These are phyloP conservation scores for Halisarca cf. caerulea DNA, from an alignment of 37 sponge, comb jelly and placozoan genomes.

Conservation along the genomic window DNA sequence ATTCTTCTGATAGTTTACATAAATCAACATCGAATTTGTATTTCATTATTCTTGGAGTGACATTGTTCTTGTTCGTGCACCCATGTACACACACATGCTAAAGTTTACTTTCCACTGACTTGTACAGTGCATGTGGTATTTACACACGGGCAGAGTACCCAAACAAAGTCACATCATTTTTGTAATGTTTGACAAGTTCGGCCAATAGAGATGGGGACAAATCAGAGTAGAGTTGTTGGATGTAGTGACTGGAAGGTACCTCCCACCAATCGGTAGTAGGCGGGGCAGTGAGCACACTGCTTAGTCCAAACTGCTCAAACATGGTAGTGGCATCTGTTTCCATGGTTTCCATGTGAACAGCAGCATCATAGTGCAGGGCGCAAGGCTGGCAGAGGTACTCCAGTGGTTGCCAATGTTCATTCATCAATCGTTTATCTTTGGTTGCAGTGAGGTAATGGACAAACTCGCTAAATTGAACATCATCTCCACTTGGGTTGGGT, in stretches of 20 bases:
- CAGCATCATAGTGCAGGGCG: constrained; percentile 17
- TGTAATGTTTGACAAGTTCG: constrained; percentile 35
- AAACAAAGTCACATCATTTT: constrained; percentile 29
- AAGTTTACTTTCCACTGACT: not conserved
- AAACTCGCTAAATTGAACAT: constrained; percentile 47
- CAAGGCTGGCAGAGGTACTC: constrained; percentile 30
- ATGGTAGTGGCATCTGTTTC: constrained; percentile 18
- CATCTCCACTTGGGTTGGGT: constrained; percentile 6
- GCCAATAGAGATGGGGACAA: constrained; percentile 27
- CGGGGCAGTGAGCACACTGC: not conserved
- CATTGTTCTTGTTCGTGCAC: too few relatives aligned
- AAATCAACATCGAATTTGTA: too few relatives aligned
- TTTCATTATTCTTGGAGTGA: too few relatives aligned
- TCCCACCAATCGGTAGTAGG: constrained; percentile 29
- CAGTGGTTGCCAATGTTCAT: constrained; percentile 56
- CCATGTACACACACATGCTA: not conserved
- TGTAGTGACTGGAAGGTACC: not conserved
- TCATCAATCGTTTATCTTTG: constrained; percentile 4
- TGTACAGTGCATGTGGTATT: not conserved
- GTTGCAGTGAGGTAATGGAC: constrained; percentile 20
- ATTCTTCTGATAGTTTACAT: too few relatives aligned
- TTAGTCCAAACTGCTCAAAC: not conserved
- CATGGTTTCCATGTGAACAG: constrained; percentile 34
- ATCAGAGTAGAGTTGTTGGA: not conserved
- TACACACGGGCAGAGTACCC: constrained; percentile 21